Evolutionary conservation across 2,113 vertebrate species (phyloP).

Genomic region (Amphiprion percula): DNA sequence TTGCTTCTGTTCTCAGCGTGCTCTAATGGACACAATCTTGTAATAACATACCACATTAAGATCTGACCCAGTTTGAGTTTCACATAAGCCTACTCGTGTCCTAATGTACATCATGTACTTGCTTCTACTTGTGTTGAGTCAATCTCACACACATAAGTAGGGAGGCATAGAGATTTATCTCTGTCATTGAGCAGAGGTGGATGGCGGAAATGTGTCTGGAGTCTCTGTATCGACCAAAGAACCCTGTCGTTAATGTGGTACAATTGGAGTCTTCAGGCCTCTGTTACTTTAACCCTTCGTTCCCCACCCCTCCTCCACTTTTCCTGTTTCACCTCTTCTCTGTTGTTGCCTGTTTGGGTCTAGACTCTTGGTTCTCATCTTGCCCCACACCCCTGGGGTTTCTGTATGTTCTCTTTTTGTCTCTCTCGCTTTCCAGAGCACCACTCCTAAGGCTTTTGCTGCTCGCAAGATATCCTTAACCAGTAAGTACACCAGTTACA

Average conservation of each 20-base stretch:
- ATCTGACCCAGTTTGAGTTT: conserved; percentile 35
- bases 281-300: conserved; percentile 59
- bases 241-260: conserved; percentile 57
- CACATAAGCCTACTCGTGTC: conserved; percentile 9
- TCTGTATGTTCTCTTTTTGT: conserved; percentile 82
- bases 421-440: conserved; percentile 80
- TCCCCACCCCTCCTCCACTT: conserved; percentile 62
- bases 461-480: conserved; percentile 85
- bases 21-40: conserved; percentile 4
- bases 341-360: conserved; percentile 68
- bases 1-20: background rate
- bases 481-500: conserved; percentile 75
- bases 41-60: conserved; percentile 4
- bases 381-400: conserved; percentile 84
- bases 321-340: conserved; percentile 75
- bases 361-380: conserved; percentile 75
- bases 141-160: background rate
- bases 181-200: conserved; percentile 73
- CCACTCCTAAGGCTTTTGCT: conserved; percentile 84
- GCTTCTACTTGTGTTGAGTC: background rate
- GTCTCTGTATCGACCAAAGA: conserved; percentile 50
- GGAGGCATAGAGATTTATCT: conserved; percentile 10
- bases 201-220: conserved; percentile 59
- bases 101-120: conserved; percentile 32
- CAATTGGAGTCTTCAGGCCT: conserved; percentile 66